Conservation (phyloP, 2,797 vertebrate species). For the Ispidina lecontei region DNA sequence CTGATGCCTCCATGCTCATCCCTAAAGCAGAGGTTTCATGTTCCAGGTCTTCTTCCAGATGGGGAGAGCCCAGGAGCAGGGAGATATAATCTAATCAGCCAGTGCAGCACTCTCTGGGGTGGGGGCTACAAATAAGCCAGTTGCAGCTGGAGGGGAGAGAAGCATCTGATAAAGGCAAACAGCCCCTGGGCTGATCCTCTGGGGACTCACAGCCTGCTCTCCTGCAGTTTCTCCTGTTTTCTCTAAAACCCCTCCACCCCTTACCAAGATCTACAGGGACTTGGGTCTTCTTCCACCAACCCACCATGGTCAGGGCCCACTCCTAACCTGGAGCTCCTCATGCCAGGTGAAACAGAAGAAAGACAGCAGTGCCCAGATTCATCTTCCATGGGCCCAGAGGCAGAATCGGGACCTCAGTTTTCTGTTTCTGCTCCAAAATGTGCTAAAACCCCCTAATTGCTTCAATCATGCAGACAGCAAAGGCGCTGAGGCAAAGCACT, state of each 20-base stretch:
- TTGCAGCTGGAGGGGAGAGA: neutral
- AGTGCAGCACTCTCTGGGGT: neutral
- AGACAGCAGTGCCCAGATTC: neutral
- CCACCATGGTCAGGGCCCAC: neutral
- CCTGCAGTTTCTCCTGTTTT: neutral
- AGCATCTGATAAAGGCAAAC: neutral
- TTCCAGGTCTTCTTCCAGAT: neutral
- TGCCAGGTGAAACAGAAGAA: neutral
- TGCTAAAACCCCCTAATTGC: conserved; percentile 2
- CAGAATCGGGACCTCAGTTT: neutral
- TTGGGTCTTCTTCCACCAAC: neutral
- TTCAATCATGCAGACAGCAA: neutral
- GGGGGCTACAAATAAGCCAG: neutral
- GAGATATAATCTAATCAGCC: accelerated
- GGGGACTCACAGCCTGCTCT: neutral
- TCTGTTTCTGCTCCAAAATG: neutral
- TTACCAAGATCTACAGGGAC: neutral
- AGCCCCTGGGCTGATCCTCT: accelerated
- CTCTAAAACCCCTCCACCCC: neutral
- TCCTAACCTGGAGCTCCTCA: accelerated
- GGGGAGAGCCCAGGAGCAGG: accelerated
- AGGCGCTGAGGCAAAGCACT: conserved; percentile 49
- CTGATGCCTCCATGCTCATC: accelerated
- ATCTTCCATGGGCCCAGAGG: neutral
- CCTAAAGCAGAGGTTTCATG: neutral